Evolutionary conservation across 2,113 vertebrate species (phyloP), one percentile per base, ranked within the genome.

Genomic region (Ceuthmochares aereus): DNA sequence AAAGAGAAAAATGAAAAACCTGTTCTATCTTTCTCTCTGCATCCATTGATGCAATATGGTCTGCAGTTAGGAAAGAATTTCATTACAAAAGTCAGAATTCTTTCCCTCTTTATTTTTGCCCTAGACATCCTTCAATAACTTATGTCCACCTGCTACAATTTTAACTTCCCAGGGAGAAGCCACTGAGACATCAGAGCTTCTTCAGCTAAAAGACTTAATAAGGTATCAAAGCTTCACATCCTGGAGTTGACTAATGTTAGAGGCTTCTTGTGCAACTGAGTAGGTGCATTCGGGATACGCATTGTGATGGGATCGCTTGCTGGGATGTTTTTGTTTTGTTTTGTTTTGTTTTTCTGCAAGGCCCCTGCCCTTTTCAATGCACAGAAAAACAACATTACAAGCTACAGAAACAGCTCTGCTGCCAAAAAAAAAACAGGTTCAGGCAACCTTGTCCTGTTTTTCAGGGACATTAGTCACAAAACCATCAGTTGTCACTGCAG

Each of bases 391-490:
- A 83, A 51, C 40, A 75, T 64, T 40, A 59, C 56, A 37, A 32
- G 79, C 21, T 15, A 29, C 14, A 79, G 72, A 85, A 92, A 85
- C 52, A 59, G 10, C 40, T 82, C 56, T 7, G 20, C 43, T 75
- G 89, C 93, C 89, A 95, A 95, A 69, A 90, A 73, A 94, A 90
- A 76, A 94, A 88, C 93, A 94, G 89, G 91, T 88, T 79, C 36
- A 42, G 95, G 89, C 79, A 77, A 47, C 68, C n/a, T 1, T 66
- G 83, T 56, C 91, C 72, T 92, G 92, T 92, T 95, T 93, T 75
- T 94, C 83, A 96, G 87, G 89, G 89, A 89, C 63, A 86, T 96
- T 91, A 95, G 91, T 96, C 95, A 95, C 90, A 64, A 86, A 86
- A 42, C 5, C 90, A 86, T 59, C 89, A 66, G 75, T 77, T 90